Base-by-base conservation (phyloP, 1,140 invertebrate genomes). In the Papilio xuthus region DNA sequence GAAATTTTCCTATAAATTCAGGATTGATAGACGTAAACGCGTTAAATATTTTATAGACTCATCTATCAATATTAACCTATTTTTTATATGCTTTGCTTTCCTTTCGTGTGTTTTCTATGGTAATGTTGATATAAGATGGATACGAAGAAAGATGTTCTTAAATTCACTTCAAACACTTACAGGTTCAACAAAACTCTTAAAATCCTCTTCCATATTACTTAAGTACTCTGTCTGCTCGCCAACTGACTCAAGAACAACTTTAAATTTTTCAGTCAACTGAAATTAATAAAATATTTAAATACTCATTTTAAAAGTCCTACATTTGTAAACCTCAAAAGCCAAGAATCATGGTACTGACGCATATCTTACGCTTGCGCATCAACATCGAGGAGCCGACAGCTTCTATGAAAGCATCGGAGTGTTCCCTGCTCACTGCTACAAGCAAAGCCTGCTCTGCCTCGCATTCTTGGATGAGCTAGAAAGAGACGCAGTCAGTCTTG, bases 341-440 rank as follows among this genome's bases (percentile, higher is more conserved):
- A n/a, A 37, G 67, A 6, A 4, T 12, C 63, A 47, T 56, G 15
- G 47, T 42, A 82, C 86, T 77, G 79, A 93, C 92, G 26, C 77
- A 81, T 32, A 93, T 88, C 79, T 88, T 91, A n/a, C 69, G 69
- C 81, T 89, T 90, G 28, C 88, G 80, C 1, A 77, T 60, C 28
- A 92, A 79, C 7, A 80, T 71, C 1, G 77, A 75, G 0, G 26
- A 26, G 13, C 89, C 91, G 8, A 93, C 86, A 0, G 86, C 82
- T 79, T 92, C 89, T 10, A 93, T 86, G 18, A 47, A 92, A 1
- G 89, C 92, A 79, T 93, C 90, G 79, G 83, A 82, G 0, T 87
- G 86, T 18, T 86, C 84, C 1, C 78, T 78, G 44, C 89, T 84
- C 4, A 92, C 85, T 1, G 90, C 79, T 0, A 93, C 81, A 37